Base-by-base conservation (phyloP, 1,140 invertebrate genomes). In the Helicoverpa armigera region DNA sequence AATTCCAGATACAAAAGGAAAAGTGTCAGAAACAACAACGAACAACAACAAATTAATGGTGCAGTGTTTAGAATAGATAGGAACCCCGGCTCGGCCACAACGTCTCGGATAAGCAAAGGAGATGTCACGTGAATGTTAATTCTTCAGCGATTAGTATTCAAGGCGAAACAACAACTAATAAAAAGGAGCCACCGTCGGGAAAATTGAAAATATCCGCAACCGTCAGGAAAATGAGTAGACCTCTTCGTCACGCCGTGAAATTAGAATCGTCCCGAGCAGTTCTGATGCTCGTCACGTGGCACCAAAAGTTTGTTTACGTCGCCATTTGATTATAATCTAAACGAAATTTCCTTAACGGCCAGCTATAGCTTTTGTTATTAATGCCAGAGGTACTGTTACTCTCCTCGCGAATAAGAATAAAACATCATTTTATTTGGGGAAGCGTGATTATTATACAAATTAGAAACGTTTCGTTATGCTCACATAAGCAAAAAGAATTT, bases 181-280 rank as follows among this genome's bases (percentile, higher is more conserved):
- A 94, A 94, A 93, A 93, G 91, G 88, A 89, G 89, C 86, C 88
- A 83, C 88, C 87, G 89, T 88, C 81, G 88, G 84, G 92, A 91
- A 93, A 94, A 94, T 94, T 94, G 93, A 94, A 94, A 94, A 93
- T 93, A 93, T 94, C 93, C 93, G 89, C 90, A 93, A 89, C 91
- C 88, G 89, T 91, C 91, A 92, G 86, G 90, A 90, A 93, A 94
- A 93, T 94, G 90, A 91, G 89, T 79, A 87, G 86, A 83, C 76
- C 87, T 90, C 89, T 91, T 88, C 91, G 88, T 94, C 91, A 92
- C 91, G 86, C 89, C 92, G 91, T 90, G 87, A 91, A 94, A 94
- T 94, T 94, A 92, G 91, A 91, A 91, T 91, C 83, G 89, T 81
- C 85, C 85, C 82, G 80, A 85, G 70, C 82, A 83, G 75, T 90